Evolutionary conservation across 92 coral and sea anemone species (phyloP).

Genomic region (Parazoanthus darwini): DNA sequence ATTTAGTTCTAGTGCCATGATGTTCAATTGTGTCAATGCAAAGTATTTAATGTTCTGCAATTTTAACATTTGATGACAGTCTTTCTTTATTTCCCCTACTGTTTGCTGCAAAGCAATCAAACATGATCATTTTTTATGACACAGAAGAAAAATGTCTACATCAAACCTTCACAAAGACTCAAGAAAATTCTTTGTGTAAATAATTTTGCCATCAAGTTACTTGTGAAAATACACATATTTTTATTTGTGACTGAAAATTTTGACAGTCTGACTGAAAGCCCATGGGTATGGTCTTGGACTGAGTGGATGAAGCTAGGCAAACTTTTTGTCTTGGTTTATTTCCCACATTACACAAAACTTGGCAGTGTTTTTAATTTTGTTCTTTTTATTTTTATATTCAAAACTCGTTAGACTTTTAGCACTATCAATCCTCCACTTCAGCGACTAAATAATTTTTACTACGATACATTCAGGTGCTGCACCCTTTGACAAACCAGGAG

Average conservation of each 20-base stretch:
- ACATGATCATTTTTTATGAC: conserved; percentile 22
- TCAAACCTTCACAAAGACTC: conserved; percentile 24
- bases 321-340: too few relatives aligned
- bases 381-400: not conserved
- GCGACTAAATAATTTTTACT: too few relatives aligned
- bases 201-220: conserved; percentile 23
- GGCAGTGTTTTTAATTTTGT: conserved; percentile 17
- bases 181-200: not conserved
- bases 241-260: conserved; percentile 21
- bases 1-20: conserved; percentile 23
- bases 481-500: too few relatives aligned
- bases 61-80: conserved; percentile 22
- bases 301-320: not conserved
- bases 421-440: too few relatives aligned
- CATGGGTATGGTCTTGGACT: conserved; percentile 23
- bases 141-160: conserved; percentile 23
- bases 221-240: conserved; percentile 21
- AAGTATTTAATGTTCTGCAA: conserved; percentile 22
- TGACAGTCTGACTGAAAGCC: conserved; percentile 20
- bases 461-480: too few relatives aligned
- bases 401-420: too few relatives aligned
- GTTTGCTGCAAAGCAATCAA: conserved; percentile 21
- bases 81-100: conserved; percentile 23
- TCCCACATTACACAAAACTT: conserved; percentile 15
- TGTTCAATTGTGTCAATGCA: conserved; percentile 23